phyloP scores from a whole-genome alignment of 1,140 invertebrate genomes.

The Ips typographus region DNA sequence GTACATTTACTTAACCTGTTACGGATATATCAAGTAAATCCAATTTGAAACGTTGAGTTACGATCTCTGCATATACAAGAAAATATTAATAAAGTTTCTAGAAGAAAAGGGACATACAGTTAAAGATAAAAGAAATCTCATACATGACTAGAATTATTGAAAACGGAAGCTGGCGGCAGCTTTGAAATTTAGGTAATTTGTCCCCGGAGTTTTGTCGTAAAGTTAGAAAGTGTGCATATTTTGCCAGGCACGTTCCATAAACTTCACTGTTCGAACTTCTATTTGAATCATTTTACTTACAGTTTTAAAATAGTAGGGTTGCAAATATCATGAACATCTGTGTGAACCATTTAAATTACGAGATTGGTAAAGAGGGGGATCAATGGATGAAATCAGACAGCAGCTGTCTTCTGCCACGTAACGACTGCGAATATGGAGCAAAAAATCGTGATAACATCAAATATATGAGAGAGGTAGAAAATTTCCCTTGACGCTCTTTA shows the following conservation, averaged over 20 bases:
- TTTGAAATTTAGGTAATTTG: conserved; percentile 3
- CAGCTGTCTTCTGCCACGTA: neutral
- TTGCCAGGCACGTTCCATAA: neutral
- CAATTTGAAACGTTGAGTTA: no score
- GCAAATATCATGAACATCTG: no score
- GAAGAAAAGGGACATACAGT: neutral
- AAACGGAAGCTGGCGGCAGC: neutral
- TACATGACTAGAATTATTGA: conserved; percentile 1
- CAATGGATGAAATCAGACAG: no score
- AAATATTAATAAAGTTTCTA: neutral
- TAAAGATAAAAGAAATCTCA: conserved; percentile 3
- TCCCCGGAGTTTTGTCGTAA: neutral
- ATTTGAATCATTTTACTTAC: neutral
- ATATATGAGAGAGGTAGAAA: neutral
- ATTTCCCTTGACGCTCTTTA: neutral
- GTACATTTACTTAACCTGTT: no score
- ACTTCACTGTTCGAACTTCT: neutral
- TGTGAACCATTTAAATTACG: no score
- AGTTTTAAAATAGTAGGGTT: no score
- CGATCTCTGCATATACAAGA: neutral
- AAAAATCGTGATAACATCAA: neutral
- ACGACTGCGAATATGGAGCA: neutral
- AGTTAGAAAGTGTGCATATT: conserved; percentile 2
- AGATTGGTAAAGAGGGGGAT: no score
- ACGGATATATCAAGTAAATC: no score